phyloP scores from a whole-genome alignment of 2,797 vertebrate species.

The Anolis apletophallus region DNA sequence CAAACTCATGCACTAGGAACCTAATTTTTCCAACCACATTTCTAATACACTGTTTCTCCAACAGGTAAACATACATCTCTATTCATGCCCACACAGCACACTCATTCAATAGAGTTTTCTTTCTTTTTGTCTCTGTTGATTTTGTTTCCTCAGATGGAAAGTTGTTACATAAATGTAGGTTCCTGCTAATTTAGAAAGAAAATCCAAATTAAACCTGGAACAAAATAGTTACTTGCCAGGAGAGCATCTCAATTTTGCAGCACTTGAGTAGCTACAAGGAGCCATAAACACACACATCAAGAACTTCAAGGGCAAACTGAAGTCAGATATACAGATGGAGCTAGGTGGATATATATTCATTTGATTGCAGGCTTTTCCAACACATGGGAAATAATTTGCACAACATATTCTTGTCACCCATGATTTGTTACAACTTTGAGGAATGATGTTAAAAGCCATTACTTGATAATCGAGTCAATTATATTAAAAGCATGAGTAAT shows the following conservation, averaged over 20 bases:
- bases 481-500: no score
- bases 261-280: fast-evolving
- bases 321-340: background rate
- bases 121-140: background rate
- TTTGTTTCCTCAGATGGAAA: background rate
- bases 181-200: background rate
- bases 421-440: no score
- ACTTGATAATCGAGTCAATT: no score
- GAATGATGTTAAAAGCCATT: no score
- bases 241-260: fast-evolving
- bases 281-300: background rate
- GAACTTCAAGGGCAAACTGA: background rate
- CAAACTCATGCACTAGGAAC: background rate
- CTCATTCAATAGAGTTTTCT: background rate
- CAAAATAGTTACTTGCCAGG: background rate
- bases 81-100: background rate
- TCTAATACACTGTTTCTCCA: background rate
- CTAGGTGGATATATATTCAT: no score
- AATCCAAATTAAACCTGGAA: fast-evolving
- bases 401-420: no score
- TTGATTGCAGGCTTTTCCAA: no score
- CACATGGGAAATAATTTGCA: no score
- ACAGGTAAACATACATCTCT: background rate
- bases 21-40: background rate
- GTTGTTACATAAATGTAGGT: background rate